phyloP scores from a whole-genome alignment of 53 echinoderm and acorn worm genomes.

The Echinometra lucunter region DNA sequence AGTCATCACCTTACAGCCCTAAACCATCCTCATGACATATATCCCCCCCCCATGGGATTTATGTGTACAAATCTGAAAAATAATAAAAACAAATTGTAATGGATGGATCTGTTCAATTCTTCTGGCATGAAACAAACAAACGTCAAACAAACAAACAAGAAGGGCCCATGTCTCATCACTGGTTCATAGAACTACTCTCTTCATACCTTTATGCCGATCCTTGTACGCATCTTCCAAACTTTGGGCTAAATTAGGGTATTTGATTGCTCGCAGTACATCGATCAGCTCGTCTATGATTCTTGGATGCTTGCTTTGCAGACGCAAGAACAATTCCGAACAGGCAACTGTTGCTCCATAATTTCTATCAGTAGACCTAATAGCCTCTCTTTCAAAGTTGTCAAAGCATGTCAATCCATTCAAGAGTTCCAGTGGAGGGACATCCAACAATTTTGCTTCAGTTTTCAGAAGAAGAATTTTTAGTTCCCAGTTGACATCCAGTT shows the following conservation, averaged over 20 bases:
- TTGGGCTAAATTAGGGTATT: neutral
- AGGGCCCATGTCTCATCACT: too few relatives aligned
- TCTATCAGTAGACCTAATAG: neutral
- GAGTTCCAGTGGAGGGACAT: slow-evolving; percentile 4
- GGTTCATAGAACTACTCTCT: neutral
- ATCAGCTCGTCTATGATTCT: neutral
- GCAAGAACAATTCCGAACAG: neutral
- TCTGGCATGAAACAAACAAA: too few relatives aligned
- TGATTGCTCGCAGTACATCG: neutral
- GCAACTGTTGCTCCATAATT: neutral
- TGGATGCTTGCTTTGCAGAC: neutral
- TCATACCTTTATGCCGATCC: neutral
- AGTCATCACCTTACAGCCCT: too few relatives aligned
- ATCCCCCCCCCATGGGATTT: too few relatives aligned
- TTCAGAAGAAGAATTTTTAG: neutral
- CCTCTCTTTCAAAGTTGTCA: neutral
- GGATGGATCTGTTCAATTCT: too few relatives aligned
- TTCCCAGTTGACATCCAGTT: slow-evolving; percentile 28
- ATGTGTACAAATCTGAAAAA: too few relatives aligned
- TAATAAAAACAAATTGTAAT: too few relatives aligned
- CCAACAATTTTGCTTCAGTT: neutral
- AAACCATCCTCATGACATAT: too few relatives aligned
- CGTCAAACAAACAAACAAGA: too few relatives aligned
- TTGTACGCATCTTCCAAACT: slow-evolving; percentile 11
- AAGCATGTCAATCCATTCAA: neutral